Conservation (phyloP, 64 coral and sea anemone species). For the Montipora efflorescens region DNA sequence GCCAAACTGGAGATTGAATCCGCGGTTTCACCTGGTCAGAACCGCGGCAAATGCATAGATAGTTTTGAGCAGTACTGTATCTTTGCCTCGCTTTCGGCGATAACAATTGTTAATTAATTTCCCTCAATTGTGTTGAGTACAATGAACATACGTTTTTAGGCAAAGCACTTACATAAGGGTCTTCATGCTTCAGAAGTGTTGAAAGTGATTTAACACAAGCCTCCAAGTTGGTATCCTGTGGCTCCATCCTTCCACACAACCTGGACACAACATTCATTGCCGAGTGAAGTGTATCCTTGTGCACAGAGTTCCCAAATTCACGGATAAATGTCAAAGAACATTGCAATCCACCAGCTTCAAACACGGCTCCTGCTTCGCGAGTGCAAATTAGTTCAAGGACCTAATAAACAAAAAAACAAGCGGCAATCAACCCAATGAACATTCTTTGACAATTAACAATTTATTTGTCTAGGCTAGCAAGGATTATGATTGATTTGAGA, state of each 20-base stretch:
- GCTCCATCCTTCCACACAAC: constrained; percentile 96
- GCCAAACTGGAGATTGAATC: too few relatives aligned
- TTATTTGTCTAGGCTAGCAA: too few relatives aligned
- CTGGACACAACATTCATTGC: constrained; percentile 98
- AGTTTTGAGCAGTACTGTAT: too few relatives aligned
- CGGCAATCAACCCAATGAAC: too few relatives aligned
- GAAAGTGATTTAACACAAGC: constrained; percentile 98
- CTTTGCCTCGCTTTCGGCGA: too few relatives aligned
- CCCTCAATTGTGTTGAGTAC: too few relatives aligned
- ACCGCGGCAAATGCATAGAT: too few relatives aligned
- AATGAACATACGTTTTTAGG: background rate
- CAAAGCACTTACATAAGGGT: constrained; percentile 84
- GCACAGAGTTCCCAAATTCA: constrained; percentile 97
- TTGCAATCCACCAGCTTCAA: constrained; percentile 97
- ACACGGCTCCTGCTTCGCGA: constrained; percentile 96
- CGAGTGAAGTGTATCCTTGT: constrained; percentile 98
- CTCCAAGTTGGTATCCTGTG: constrained; percentile 95
- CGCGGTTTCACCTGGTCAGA: too few relatives aligned
- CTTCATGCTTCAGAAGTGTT: constrained; percentile 95
- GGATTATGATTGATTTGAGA: too few relatives aligned
- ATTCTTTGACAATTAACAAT: too few relatives aligned
- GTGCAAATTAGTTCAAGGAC: constrained; percentile 98
- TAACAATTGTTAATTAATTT: too few relatives aligned
- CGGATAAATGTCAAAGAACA: constrained; percentile 95
- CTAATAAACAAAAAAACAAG: constrained; percentile 35